Evolutionary conservation across 2,888 invertebrate species (phyloP).

Genomic region (Notodonta ziczac): DNA sequence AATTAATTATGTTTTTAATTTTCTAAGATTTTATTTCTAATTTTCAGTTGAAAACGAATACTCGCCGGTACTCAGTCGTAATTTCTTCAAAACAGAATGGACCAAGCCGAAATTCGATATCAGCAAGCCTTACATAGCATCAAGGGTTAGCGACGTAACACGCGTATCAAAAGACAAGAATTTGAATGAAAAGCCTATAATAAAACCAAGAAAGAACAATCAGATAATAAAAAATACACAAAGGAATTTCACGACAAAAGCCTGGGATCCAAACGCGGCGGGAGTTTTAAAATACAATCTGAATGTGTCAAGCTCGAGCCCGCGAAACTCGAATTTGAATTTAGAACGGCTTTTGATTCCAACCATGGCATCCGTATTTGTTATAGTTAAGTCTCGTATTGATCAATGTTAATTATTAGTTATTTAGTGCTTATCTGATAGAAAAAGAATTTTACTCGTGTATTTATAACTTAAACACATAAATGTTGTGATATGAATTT

Average conservation of each 20-base stretch:
- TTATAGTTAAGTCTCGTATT: slow-evolving; percentile 12
- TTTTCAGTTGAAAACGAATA: slow-evolving; percentile 33
- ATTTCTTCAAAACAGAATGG: slow-evolving; percentile 37
- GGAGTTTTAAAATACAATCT: background rate
- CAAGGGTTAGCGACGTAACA: slow-evolving; percentile 5
- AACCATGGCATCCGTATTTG: slow-evolving; percentile 23
- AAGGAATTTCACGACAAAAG: slow-evolving; percentile 7
- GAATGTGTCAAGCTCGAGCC: background rate
- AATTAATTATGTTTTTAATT: too few relatives aligned
- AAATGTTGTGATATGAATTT: too few relatives aligned
- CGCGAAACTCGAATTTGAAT: slow-evolving; percentile 18
- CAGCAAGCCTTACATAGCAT: slow-evolving; percentile 20
- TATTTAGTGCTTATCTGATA: too few relatives aligned
- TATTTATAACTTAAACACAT: too few relatives aligned
- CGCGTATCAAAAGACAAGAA: background rate
- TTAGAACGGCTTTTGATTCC: slow-evolving; percentile 27
- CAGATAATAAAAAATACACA: background rate
- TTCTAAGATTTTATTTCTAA: background rate
- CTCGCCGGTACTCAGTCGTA: slow-evolving; percentile 23
- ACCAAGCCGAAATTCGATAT: slow-evolving; percentile 29
- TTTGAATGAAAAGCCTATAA: background rate
- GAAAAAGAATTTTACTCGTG: too few relatives aligned
- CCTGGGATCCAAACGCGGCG: background rate
- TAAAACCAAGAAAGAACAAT: background rate
- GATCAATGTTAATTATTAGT: background rate